A percentile compares a stretch with the other conserved stretches of the same genome.
These are phyloP conservation scores for Sphaeridia pumilis DNA, from an alignment of 2,888 invertebrate genomes.

Conservation along the genomic window DNA sequence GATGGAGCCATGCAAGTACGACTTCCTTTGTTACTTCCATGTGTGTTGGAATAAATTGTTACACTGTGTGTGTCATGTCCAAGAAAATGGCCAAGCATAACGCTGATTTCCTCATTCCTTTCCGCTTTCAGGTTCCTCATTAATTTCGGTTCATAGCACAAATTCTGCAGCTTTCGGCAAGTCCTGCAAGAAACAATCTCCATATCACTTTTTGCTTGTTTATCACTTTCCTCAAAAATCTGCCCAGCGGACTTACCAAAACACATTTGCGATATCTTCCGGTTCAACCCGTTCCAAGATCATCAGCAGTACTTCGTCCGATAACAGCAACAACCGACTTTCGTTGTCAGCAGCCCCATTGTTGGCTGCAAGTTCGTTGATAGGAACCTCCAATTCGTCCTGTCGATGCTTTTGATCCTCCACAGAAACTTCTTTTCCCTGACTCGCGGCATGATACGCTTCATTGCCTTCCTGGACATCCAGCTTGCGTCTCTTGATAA, in stretches of 20 bases:
- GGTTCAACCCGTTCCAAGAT: conserved; percentile 24
- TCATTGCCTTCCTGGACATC: too few relatives aligned
- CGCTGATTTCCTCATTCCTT: conserved; percentile 20
- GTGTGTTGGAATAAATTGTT: conserved; percentile 20
- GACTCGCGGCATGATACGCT: too few relatives aligned
- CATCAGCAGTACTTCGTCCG: conserved; percentile 35
- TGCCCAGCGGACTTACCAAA: conserved; percentile 17
- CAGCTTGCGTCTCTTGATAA: too few relatives aligned
- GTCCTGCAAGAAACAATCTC: conserved; percentile 17
- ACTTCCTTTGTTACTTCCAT: conserved; percentile 22
- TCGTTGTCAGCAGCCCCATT: background rate
- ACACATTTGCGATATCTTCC: conserved; percentile 21
- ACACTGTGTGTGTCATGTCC: conserved; percentile 19
- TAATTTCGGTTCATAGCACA: conserved; percentile 28
- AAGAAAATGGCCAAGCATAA: conserved; percentile 17
- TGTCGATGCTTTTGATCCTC: too few relatives aligned
- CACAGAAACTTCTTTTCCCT: too few relatives aligned
- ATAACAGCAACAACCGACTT: conserved; percentile 21
- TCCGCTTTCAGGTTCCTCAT: conserved; percentile 23
- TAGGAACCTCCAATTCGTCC: too few relatives aligned
- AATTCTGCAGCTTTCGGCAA: conserved; percentile 20
- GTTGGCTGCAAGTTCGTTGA: too few relatives aligned
- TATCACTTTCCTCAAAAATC: background rate
- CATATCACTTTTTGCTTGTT: background rate
- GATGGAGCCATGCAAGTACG: conserved; percentile 28